Percentiles rank a stretch among this genome's conserved stretches.
These are phyloP conservation scores for Odontothrips loti DNA, from an alignment of 2,888 invertebrate species.

Conservation along the genomic window DNA sequence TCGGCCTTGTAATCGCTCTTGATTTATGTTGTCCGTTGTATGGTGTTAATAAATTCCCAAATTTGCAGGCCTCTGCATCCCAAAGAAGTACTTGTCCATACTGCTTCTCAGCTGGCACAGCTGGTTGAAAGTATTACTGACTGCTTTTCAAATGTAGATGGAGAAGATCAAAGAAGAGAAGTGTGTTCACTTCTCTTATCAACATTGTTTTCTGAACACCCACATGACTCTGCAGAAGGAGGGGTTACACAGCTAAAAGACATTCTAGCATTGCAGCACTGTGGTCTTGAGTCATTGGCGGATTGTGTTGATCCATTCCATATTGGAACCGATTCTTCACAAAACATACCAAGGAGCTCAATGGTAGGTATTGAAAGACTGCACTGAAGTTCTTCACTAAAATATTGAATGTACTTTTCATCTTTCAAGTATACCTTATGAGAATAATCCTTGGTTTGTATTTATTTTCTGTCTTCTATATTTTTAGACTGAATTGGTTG, in stretches of 20 bases:
- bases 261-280: background rate
- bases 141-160: background rate
- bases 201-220: background rate
- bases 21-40: background rate
- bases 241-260: background rate
- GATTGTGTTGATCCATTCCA: conserved; percentile 9
- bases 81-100: background rate
- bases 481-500: background rate
- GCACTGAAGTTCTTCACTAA: background rate
- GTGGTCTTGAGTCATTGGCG: background rate
- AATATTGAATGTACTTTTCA: no score
- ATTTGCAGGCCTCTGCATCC: background rate
- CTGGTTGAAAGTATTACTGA: background rate
- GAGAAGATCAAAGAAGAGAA: background rate
- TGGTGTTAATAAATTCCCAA: background rate
- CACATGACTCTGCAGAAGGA: background rate
- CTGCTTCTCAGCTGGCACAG: background rate
- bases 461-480: background rate
- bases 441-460: background rate
- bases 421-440: no score
- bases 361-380: background rate
- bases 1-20: background rate
- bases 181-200: background rate
- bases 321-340: background rate
- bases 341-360: background rate